Conservation (phyloP, 2,797 vertebrate species). For the Syngnathus acus region DNA sequence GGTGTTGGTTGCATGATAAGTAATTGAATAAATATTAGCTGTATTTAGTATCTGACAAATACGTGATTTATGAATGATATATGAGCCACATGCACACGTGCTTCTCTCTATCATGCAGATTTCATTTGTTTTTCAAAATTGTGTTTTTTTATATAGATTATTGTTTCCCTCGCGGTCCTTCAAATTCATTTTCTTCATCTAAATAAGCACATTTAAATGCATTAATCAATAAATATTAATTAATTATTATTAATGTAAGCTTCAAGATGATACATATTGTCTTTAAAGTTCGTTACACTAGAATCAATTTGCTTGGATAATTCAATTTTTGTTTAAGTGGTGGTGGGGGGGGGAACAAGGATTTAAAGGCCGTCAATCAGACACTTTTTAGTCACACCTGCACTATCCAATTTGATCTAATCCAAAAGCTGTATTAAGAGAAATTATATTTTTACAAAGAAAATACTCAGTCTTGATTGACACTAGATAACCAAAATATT, state of each 20-base stretch:
- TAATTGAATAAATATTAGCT: no score
- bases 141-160: no score
- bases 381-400: neutral
- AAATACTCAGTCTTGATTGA: neutral
- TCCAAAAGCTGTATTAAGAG: neutral
- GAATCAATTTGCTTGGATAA: neutral
- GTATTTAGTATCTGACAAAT: no score
- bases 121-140: neutral
- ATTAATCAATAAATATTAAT: neutral
- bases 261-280: neutral
- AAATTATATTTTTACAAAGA: neutral
- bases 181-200: neutral
- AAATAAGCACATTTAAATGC: neutral
- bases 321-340: neutral
- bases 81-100: neutral
- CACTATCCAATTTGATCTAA: neutral
- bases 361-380: neutral
- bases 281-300: neutral
- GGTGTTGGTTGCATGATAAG: neutral
- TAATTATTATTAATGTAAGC: neutral
- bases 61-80: neutral
- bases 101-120: neutral
- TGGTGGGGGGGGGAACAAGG: no score
- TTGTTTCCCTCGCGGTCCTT: neutral
- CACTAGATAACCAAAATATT: neutral